Base-by-base conservation (phyloP, 2,113 vertebrate species). In the Nicator chloris region DNA sequence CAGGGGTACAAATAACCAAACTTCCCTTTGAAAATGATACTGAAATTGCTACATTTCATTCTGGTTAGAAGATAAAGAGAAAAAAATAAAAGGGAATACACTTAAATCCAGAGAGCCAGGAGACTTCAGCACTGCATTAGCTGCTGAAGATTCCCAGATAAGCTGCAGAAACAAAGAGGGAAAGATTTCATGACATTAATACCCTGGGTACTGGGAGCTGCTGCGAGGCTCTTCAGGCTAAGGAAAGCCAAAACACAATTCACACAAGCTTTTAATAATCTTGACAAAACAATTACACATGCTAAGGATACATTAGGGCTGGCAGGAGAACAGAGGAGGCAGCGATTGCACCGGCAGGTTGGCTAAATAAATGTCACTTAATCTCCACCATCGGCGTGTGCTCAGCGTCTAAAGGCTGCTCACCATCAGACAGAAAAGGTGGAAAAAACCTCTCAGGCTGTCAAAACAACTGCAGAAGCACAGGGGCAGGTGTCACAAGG, bases 201-300 rank as follows among this genome's bases (percentile, higher is more conserved):
- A 40, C 61, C 33, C 64, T 13, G 4, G 0, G 44, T 23, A 2
- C 72, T 13, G 40, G 20, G 39, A 78, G 60, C 4, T 73, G 68
- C 60, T 47, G 3, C 0, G 23, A 83, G 81, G 81, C 70, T 94
- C 91, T 88, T 51, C 23, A 49, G 91, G 89, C 86, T 65, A 86
- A 82, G 81, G 73, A 87, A 93, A 93, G 53, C 86, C 91, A 56
- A 56, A n/a, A 80, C 4, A 27, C 86, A 71, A 68, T 16, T 91
- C 92, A 81, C 65, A 78, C 86, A 31, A 92, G 91, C 77, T 73
- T 78, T 68, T 78, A 88, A 54, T 78, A 83, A 92, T 78, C 73
- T 75, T 68, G 65, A 88, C 81, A 94, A 63, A 91, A 91, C 73
- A 82, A 78, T 96, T 92, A 63, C 72, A 64, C 76, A 40, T 2